Base-by-base conservation (phyloP, 2,888 invertebrate species). In the Cosmia pyralina region DNA sequence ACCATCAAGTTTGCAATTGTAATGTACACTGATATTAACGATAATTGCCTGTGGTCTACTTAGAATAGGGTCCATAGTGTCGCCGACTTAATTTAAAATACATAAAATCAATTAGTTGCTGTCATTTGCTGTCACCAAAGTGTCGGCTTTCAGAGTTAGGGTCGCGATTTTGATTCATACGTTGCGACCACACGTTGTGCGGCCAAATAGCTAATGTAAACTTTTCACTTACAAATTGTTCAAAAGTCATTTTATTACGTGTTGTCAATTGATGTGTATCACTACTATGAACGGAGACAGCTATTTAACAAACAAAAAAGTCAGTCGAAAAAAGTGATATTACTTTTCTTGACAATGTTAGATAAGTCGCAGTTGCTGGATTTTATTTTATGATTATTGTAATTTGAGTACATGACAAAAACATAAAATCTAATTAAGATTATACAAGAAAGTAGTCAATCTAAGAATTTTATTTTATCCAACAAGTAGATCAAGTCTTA, bases 1-100 rank as follows among this genome's bases (percentile, higher is more conserved):
- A 78, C 84, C 80, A 81, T 81, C 81, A 79, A 50, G 73, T 80
- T 86, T 82, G 85, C 85, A 84, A 85, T 84, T 84, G 85, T 82
- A 82, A 80, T 85, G 69, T 55, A 44, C 46, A 66, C 62, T 60
- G 34, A 80, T 78, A 86, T 86, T 84, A 86, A 86, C 75, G 86
- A 79, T 76, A 75, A 85, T 82, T 64, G 79, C 46, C 34, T 64
- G 57, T 75, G 72, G 50, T 71, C 68, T 72, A 84, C 74, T 77
- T 73, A 72, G 50, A 62, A 71, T 84, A 73, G 62, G 57, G 58
- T 46, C 58, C 38, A 76, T 75, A 80, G 66, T 75, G 65, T 79
- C 70, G 80, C 75, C 70, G 68, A 71, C 57, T 75, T 79, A 62
- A 79, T 81, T 81, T 75, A 75, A 81, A 81, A 75, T 83, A 75